Evolutionary conservation across 1,140 invertebrate genomes (phyloP).

Genomic region (Scylla paramamosain): DNA sequence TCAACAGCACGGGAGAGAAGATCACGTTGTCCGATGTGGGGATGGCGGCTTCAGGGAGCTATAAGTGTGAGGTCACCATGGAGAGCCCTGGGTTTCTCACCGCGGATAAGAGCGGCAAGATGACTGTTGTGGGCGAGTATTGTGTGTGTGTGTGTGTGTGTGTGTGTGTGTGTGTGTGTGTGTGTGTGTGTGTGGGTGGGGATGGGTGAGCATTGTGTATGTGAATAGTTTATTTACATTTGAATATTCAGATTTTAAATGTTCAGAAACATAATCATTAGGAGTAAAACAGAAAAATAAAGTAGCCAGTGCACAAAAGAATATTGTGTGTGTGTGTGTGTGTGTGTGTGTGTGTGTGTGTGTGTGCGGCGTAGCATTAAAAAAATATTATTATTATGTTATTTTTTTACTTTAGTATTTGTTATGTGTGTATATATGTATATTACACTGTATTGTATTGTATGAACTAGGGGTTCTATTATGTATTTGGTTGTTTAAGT

Average conservation of each 20-base stretch:
- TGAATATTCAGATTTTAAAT: no score
- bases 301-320: no score
- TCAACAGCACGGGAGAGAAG: background rate
- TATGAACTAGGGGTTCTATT: background rate
- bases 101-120: background rate
- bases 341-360: constrained; percentile 34
- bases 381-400: no score
- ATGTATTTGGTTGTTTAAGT: no score
- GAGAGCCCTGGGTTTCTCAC: constrained; percentile 46
- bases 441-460: background rate
- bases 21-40: background rate
- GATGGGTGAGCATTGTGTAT: background rate
- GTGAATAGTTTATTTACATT: no score
- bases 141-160: background rate
- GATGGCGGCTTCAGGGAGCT: constrained; percentile 21
- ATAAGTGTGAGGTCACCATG: constrained; percentile 46
- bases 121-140: constrained; percentile 46
- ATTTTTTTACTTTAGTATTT: background rate
- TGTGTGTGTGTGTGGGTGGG: background rate
- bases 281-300: no score
- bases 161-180: constrained; percentile 49
- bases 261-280: no score
- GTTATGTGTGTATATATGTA: background rate
- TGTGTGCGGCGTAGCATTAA: background rate
- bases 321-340: constrained; percentile 34